Percentiles rank a stretch among this genome's conserved stretches.
Conservation (phyloP, 2,888 invertebrate genomes). For the Microctonus aethiopoides region DNA sequence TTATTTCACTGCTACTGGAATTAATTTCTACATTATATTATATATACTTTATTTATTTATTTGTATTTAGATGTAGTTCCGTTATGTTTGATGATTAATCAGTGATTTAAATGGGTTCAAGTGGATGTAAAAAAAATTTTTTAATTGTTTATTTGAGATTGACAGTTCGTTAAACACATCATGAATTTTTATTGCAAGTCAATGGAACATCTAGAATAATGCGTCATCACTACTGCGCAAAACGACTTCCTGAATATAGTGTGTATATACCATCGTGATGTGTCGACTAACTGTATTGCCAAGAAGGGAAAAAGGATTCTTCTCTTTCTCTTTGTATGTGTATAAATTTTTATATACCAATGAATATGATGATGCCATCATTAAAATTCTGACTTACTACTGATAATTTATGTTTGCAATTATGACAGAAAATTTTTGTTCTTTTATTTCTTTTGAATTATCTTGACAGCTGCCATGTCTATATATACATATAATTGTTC, state of each 20-base stretch:
- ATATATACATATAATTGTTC: no score
- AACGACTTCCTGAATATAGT: slow-evolving; percentile 28
- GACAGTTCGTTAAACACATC: neutral
- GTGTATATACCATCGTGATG: slow-evolving; percentile 17
- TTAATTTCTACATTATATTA: neutral
- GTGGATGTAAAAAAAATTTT: no score
- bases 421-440: neutral
- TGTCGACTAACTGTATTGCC: slow-evolving; percentile 56
- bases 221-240: slow-evolving; percentile 9
- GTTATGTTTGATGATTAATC: neutral
- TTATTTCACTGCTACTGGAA: neutral
- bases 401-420: neutral
- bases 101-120: neutral
- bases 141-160: neutral
- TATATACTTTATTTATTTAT: neutral
- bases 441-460: no score
- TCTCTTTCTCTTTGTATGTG: no score
- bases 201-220: slow-evolving; percentile 11
- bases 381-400: slow-evolving; percentile 10
- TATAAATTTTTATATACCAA: neutral
- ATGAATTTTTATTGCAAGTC: slow-evolving; percentile 11
- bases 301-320: slow-evolving; percentile 19
- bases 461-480: no score
- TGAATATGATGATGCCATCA: slow-evolving; percentile 1
- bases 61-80: neutral